Base-by-base conservation (phyloP, 2,888 invertebrate species). In the Tenthredo scrophulariae region DNA sequence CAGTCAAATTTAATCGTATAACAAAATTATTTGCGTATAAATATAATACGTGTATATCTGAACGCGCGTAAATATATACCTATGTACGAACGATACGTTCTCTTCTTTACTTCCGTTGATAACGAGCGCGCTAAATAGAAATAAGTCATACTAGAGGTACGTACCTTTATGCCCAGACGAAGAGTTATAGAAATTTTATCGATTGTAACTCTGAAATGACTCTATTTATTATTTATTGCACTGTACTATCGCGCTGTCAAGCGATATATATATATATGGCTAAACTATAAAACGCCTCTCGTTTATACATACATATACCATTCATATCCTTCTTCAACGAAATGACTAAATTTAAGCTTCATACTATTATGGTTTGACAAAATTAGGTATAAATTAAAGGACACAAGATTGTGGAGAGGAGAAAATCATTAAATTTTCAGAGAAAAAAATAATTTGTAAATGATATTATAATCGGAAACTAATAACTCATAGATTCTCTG, bases 151-250 rank as follows among this genome's bases (percentile, higher is more conserved):
- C 15, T 9, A 22, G 54, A 9, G 18, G 6, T 72, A 72, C 9
- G 40, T 74, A 74, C 6, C n/a, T n/a, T 5, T 50, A 54, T n/a
- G 13, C 29, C 26, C 50, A n/a, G 77, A 50, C 29, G 29, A 75
- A 46, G 40, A 77, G 50, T 77, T 77, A 50, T 46, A 50, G 46
- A 54, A 74, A 77, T 77, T 54, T 26, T 77, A 77, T 77, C 77
- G 77, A 77, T 62, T 62, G 37, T 40, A 13, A 62, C 58, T 37
- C 6, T 80, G 40, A 62, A 80, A 80, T 62, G 80, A 80, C 40
- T 80, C 37, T 80, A 62, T 62, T 80, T 58, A 62, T 80, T 80
- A 80, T 80, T 80, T 58, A 80, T 62, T 62, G 80, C 80, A 37
- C 37, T 33, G 26, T 37, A 50, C 80, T 37, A 62, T 40, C 43